Evolutionary conservation across 2,797 vertebrate species (phyloP).

Genomic region (Thripadectes ignobilis): DNA sequence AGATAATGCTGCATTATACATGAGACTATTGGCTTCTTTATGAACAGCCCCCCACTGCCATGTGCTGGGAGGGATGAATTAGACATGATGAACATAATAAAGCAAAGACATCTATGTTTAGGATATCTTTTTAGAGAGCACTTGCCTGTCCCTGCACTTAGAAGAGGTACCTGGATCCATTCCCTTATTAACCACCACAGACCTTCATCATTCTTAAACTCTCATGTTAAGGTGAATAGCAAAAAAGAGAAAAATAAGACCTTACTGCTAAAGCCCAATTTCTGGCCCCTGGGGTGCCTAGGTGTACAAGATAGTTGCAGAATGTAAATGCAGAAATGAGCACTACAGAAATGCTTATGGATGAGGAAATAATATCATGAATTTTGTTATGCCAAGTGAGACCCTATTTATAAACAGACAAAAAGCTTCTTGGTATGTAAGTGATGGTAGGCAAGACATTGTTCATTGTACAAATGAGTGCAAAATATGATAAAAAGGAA

Average conservation of each 20-base stretch:
- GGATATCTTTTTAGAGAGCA: neutral
- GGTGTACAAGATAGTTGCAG: neutral
- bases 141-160: neutral
- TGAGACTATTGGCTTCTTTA: constrained; percentile 2
- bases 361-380: constrained; percentile 45
- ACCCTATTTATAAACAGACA: constrained; percentile 60
- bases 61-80: constrained; percentile 18
- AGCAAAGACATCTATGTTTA: neutral
- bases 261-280: neutral
- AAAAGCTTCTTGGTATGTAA: constrained; percentile 53
- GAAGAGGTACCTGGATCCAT: neutral
- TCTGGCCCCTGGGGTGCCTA: constrained; percentile 8
- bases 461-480: constrained; percentile 41
- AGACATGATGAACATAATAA: constrained; percentile 38
- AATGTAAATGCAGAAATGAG: constrained; percentile 44
- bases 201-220: neutral
- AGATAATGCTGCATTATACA: constrained; percentile 46
- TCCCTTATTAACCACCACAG: neutral
- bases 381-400: constrained; percentile 57
- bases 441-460: constrained; percentile 42
- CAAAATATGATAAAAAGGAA: constrained; percentile 41
- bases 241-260: constrained; percentile 7
- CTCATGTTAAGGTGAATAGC: neutral
- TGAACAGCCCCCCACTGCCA: neutral
- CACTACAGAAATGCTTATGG: constrained; percentile 45